phyloP scores from a whole-genome alignment of 53 echinoderm and acorn worm genomes.

The Holothuria leucospilota region DNA sequence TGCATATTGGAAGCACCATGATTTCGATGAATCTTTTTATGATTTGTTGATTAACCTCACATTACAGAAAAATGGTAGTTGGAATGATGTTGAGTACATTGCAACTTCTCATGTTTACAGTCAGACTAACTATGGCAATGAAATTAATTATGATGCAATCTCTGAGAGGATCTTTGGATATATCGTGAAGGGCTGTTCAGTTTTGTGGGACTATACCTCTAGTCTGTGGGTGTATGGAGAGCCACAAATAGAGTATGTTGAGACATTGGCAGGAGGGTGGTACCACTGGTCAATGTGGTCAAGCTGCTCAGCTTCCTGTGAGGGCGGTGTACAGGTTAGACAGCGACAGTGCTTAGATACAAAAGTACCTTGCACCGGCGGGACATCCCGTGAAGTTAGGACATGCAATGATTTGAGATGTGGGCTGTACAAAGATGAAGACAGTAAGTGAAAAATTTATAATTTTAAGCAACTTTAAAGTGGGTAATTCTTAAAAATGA shows the following conservation, averaged over 20 bases:
- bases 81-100: background rate
- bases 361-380: slow-evolving; percentile 24
- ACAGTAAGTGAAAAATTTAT: background rate
- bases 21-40: slow-evolving; percentile 13
- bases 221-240: slow-evolving; percentile 14
- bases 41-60: slow-evolving; percentile 15
- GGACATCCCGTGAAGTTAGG: background rate
- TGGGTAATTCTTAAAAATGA: too few species aligned
- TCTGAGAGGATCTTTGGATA: background rate
- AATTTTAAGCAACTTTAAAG: too few species aligned
- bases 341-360: slow-evolving; percentile 55
- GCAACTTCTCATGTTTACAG: background rate
- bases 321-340: slow-evolving; percentile 56
- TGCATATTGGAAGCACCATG: background rate
- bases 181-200: background rate
- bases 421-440: slow-evolving; percentile 27
- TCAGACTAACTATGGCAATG: too few species aligned
- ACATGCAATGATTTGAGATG: slow-evolving; percentile 55
- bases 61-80: background rate
- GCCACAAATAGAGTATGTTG: background rate
- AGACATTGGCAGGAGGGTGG: slow-evolving; percentile 64
- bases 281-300: slow-evolving; percentile 67
- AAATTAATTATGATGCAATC: background rate
- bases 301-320: slow-evolving; percentile 59
- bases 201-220: background rate